Conservation (phyloP, 2,113 vertebrate species). For the Bothrops jararaca region DNA sequence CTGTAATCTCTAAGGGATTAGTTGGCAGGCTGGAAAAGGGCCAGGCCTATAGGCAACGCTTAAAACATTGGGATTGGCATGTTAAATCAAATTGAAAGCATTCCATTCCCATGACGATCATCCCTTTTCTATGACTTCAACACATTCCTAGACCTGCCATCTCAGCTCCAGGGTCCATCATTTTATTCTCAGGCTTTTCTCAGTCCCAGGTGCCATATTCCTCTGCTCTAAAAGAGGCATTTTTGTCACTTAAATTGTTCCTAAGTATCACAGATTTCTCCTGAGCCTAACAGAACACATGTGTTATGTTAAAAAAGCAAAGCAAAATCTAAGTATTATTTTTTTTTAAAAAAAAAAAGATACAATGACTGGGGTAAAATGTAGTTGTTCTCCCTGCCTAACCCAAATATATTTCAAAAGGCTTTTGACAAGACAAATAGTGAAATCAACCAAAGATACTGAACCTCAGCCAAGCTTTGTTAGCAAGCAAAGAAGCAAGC, state of each 20-base stretch:
- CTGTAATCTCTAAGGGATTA: not conserved
- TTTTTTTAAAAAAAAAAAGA: too few relatives aligned
- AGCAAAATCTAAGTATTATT: not conserved
- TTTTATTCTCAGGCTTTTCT: not conserved
- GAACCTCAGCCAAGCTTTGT: not conserved
- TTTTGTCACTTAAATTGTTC: not conserved
- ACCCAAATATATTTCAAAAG: not conserved
- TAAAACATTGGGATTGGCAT: not conserved
- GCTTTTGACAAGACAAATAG: not conserved
- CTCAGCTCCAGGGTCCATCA: not conserved
- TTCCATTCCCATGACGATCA: not conserved
- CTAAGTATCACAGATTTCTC: not conserved
- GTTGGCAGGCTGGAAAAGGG: not conserved
- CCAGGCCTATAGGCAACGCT: not conserved
- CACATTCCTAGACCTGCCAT: not conserved
- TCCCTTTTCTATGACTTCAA: not conserved
- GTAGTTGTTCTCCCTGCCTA: not conserved
- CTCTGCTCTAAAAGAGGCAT: not conserved
- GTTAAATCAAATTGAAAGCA: not conserved
- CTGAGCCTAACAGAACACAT: not conserved
- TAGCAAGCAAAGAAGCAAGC: not conserved
- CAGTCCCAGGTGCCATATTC: not conserved
- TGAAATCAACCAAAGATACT: not conserved
- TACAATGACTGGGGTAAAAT: not conserved
- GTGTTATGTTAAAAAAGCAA: not conserved